Evolutionary conservation across 2,113 vertebrate genomes (phyloP), one percentile per base, ranked within the genome.

Genomic region (Lepus americanus): DNA sequence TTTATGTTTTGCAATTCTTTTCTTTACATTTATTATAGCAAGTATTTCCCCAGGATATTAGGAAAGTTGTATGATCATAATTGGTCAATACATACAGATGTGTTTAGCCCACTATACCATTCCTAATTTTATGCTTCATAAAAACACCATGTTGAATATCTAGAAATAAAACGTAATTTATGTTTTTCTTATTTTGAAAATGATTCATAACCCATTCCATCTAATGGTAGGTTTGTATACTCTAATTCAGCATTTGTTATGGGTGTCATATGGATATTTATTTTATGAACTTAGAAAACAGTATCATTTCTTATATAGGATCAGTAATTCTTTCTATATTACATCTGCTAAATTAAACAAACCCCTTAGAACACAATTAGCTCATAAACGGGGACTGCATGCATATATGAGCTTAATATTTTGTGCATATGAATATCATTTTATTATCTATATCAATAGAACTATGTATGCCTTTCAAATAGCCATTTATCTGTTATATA

Each of bases 401-500:
- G n/a, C 88, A 97, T 33, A 95, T 96, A 94, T 92, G 63, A 96
- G 79, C 77, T 97, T 96, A 79, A 83, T 90, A 6, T 36, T 83
- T 9, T 23, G 76, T 81, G 13, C 6, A 53, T 3, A 78, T 84
- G 3, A 0, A 63, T 55, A 73, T 13, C 5, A 87, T 92, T 81
- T 20, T 70, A 33, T 77, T 59, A 11, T 69, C 16, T 89, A 6
- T 70, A 55, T 44, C 25, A 73, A 63, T 85, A 20, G 19, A 82
- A 51, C n/a, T n/a, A n/a, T 55, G 0, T 77, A 59, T 87, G 23
- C 33, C 3, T 20, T 51, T 74, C 3, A 23, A 27, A 3, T 39
- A 14, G 73, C 14, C 67, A 29, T 22, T n/a, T 84, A 64, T 6
- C 49, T 88, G 7, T 44, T 44, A 25, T 66, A 5, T 83, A 74